These are phyloP conservation scores for Selenia dentaria DNA, from an alignment of 2,888 invertebrate species.

Conservation along the genomic window DNA sequence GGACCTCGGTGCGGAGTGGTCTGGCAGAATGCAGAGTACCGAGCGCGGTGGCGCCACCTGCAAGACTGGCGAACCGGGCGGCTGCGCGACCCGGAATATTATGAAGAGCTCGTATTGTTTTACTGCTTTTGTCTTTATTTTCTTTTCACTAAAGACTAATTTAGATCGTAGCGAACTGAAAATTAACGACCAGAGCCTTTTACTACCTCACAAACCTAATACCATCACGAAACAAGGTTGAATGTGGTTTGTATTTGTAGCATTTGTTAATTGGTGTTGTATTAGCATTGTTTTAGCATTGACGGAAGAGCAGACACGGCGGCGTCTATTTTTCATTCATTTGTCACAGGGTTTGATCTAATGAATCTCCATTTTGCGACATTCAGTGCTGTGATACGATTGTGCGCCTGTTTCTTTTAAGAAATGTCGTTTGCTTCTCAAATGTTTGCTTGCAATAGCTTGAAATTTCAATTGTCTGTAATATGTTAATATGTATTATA, in stretches of 20 bases:
- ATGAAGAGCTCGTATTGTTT: conserved; percentile 29
- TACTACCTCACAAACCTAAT: conserved; percentile 25
- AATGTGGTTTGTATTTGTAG: conserved; percentile 23
- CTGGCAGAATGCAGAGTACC: conserved; percentile 45
- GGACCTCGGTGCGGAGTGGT: conserved; percentile 29
- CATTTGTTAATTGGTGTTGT: conserved; percentile 25
- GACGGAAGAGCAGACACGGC: conserved; percentile 64
- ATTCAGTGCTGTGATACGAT: not conserved
- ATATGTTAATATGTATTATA: too few species aligned
- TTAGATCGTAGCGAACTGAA: conserved; percentile 34
- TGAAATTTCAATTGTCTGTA: too few species aligned
- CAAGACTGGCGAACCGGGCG: conserved; percentile 65
- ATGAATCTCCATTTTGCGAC: conserved; percentile 32
- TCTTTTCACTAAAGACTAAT: conserved; percentile 35
- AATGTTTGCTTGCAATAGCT: too few species aligned
- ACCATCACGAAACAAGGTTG: conserved; percentile 25
- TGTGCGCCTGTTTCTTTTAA: conserved; percentile 2
- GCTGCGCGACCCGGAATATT: conserved; percentile 63
- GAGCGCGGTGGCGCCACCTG: conserved; percentile 69
- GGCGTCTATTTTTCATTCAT: conserved; percentile 63
- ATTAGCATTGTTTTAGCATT: conserved; percentile 61
- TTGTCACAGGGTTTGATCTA: conserved; percentile 47
- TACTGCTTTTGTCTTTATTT: conserved; percentile 38
- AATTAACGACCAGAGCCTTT: conserved; percentile 20
- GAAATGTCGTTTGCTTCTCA: not conserved